Evolutionary conservation across 1,140 invertebrate genomes (phyloP).

Genomic region (Papilio polyxenes): DNA sequence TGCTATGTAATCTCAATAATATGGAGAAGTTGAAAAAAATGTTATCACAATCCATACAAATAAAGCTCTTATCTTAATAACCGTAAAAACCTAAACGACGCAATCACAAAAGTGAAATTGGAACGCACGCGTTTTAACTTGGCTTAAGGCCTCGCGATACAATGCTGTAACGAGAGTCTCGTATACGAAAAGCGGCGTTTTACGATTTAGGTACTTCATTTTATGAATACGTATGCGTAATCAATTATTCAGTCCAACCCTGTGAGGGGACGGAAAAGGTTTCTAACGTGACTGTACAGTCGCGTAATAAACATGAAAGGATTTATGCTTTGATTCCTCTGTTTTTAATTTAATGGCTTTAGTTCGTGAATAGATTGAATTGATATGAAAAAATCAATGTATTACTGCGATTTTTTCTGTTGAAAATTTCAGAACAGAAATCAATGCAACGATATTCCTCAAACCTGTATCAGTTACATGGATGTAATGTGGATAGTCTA

Average conservation of each 20-base stretch:
- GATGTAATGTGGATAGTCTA: neutral
- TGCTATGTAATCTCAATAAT: neutral
- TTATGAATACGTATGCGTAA: slow-evolving; percentile 30
- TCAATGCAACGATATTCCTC: no score
- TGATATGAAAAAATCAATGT: neutral
- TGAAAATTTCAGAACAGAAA: neutral
- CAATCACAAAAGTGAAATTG: slow-evolving; percentile 28
- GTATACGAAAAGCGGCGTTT: slow-evolving; percentile 31
- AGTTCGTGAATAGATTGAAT: neutral
- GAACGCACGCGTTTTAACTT: slow-evolving; percentile 18
- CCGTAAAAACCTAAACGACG: slow-evolving; percentile 8
- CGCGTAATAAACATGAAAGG: slow-evolving; percentile 20
- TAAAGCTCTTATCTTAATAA: slow-evolving; percentile 16
- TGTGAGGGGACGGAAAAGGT: slow-evolving; percentile 19
- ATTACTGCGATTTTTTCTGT: neutral
- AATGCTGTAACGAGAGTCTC: slow-evolving; percentile 1
- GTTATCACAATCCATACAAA: slow-evolving; percentile 24
- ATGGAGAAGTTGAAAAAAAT: slow-evolving; percentile 23
- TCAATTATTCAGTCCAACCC: slow-evolving; percentile 38
- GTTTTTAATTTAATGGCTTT: neutral
- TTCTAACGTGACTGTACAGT: slow-evolving; percentile 30
- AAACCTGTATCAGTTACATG: no score
- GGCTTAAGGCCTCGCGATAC: neutral
- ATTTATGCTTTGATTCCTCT: slow-evolving; percentile 16
- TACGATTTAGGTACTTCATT: slow-evolving; percentile 34